Base-by-base conservation (phyloP, 2,888 invertebrate species). In the Zele albiditarsus region DNA sequence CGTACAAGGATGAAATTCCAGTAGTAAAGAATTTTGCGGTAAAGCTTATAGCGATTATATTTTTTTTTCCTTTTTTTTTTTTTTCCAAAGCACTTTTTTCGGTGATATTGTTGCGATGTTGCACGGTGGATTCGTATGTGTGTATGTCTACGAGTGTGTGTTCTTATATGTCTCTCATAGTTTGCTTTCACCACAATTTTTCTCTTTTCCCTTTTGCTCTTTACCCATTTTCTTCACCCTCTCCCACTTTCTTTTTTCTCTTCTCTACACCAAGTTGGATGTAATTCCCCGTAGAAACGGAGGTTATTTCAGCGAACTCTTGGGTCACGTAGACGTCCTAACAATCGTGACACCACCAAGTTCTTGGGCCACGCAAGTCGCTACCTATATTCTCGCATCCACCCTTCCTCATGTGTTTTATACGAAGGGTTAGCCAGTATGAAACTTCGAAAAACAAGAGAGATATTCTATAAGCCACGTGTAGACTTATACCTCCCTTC, bases 281-380 rank as follows among this genome's bases (percentile, higher is more conserved):
- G 85, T 85, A 86, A 84, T 85, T 84, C 82, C 80, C 81, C 80
- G 81, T 84, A 84, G 85, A 84, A 84, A 84, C 83, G 85, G 84
- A 81, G 82, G 83, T 82, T 86, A 81, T 86, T 83, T 81, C 82
- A 77, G 79, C 80, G 80, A 85, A 80, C 80, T 85, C 84, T 79
- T 76, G 83, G 84, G 85, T 85, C 86, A 85, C 85, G 85, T 86
- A 83, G 83, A 80, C 82, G 82, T 85, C 84, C 86, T 82, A 83
- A 85, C 85, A 81, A 84, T 84, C 82, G 84, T 81, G 85, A 84
- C 84, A 84, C 85, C 78, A 74, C 76, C 82, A 80, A 60, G 73
- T 68, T 42, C 60, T 70, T 53, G 27, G 66, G 60, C 71, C 82
- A 81, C 53, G 53, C 53, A 53, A 53, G 6, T 53, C 53, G 20